Base-by-base conservation (phyloP, 2,113 vertebrate species). In the Coturnix japonica region DNA sequence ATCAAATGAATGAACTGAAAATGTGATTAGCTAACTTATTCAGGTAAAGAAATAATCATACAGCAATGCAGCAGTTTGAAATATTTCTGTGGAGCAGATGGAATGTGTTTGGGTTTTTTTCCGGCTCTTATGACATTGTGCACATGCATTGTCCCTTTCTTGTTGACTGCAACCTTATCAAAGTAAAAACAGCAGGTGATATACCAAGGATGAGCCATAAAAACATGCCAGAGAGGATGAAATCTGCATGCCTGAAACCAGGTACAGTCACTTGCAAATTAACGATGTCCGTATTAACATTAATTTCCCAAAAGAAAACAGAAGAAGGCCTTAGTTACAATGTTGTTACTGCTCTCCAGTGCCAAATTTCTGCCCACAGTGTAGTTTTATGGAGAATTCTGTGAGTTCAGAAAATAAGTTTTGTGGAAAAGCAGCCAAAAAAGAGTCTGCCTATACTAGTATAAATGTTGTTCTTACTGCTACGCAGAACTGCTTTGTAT, bases 361-460 rank as follows among this genome's bases (percentile, higher is more conserved):
- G 75, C 87, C 93, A 95, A 86, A 91, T 93, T 96, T 95, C 96
- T 95, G 82, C 91, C 93, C 15, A 33, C 81, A 71, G 31, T 65
- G 78, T 85, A 44, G 37, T 82, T 89, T 94, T 95, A 73, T 67
- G 79, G 64, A 93, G 75, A 71, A 81, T 80, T 44, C 73, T 91
- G 7, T 83, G 81, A 44, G 22, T 15, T 63, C 78, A 89, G 71
- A 85, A 93, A 84, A 94, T 44, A 89, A 80, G 54, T 63, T 87
- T 61, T 11, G 54, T 88, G 87, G 89, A 91, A 79, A 92, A 9
- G 41, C 37, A 87, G 94, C 90, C 91, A 96, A 94, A 83, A 77
- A 94, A 87, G 57, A 80, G 73, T 79, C 85, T 63, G 61, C 13
- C 69, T 3, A 14, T 37, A 78, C 35, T 43, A 86, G 81, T 1